Evolutionary conservation across 1,140 invertebrate species (phyloP), one percentile per base, ranked within the genome.

Genomic region (Diploscapter pachys): DNA sequence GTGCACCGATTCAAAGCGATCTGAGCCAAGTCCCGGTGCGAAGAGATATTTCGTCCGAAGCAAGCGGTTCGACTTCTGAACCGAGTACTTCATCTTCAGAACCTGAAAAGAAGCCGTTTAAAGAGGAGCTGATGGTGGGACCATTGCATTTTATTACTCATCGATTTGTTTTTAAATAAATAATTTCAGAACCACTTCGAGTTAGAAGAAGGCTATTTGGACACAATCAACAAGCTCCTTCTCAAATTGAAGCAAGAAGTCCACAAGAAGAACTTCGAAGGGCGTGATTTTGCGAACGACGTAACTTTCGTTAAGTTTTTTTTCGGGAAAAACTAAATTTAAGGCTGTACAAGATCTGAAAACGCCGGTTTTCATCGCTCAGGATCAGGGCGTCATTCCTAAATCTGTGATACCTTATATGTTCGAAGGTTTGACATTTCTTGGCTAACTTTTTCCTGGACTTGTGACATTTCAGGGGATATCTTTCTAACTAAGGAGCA

Each of bases 401-500:
- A 70, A 69, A 50, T 66, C 56, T 50, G 55, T 79, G 3, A 57
- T 54, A n/a, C 78, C 76, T 4, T 79, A 73, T 70, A 68, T 79
- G 56, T 79, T 79, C 62, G 78, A 79, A 75, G 78, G 78, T 79
- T 50, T 48, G 66, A 3, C 6, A 54, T 48, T 49, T 3, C 52
- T 0, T 59, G n/a, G 4, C 11, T 48, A 5, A 6, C 48, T 31
- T 2, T 48, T 9, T 3, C 13, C 3, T 4, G 3, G 5, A 3
- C 5, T 8, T 5, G 8, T 65, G 49, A 77, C 62, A n/a, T n/a
- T 80, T 74, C 50, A 85, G 82, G 83, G 9, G 83, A 84, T 73
- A 84, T 84, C 59, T 81, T 85, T 53, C 69, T 84, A 4, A 69
- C 71, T 11, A 70, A 77, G 56, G 70, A 71, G 52, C 83, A 84